Percentiles rank a stretch among this genome's conserved stretches.
phyloP scores from a whole-genome alignment of 2,113 vertebrate species.

The Psittacula cyanocephala region DNA sequence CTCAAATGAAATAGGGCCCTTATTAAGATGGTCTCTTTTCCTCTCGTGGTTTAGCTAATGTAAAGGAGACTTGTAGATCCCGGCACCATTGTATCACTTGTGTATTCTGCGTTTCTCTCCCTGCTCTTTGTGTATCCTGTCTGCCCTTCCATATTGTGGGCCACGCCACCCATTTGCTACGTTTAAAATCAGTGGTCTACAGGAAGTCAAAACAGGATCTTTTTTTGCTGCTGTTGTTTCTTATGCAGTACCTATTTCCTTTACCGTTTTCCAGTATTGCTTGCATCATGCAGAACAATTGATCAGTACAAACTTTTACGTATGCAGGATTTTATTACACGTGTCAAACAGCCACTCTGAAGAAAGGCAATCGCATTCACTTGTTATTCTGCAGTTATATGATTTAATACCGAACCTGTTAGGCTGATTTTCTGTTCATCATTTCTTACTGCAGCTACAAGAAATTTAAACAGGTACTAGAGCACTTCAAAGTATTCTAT shows the following conservation, averaged over 20 bases:
- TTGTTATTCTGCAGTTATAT: background rate
- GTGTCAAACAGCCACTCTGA: background rate
- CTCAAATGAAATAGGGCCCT: fast-evolving
- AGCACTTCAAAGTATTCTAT: background rate
- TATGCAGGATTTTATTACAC: background rate
- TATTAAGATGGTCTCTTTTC: background rate
- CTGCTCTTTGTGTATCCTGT: background rate
- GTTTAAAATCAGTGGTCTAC: background rate
- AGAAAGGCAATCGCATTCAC: background rate
- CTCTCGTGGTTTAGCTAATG: fast-evolving
- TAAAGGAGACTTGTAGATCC: background rate
- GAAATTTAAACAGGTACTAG: background rate
- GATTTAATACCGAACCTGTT: background rate
- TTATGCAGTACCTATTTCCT: background rate
- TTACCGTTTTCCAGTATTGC: background rate
- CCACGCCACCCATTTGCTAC: background rate
- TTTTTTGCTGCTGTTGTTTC: background rate
- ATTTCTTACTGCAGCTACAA: background rate
- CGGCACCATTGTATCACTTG: background rate
- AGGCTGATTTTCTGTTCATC: background rate
- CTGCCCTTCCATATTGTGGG: background rate
- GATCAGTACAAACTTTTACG: background rate
- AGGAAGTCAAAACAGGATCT: background rate
- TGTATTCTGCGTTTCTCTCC: background rate
- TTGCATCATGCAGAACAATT: background rate